Evolutionary conservation across 2,797 vertebrate genomes (phyloP).

Genomic region (Anguilla anguilla): DNA sequence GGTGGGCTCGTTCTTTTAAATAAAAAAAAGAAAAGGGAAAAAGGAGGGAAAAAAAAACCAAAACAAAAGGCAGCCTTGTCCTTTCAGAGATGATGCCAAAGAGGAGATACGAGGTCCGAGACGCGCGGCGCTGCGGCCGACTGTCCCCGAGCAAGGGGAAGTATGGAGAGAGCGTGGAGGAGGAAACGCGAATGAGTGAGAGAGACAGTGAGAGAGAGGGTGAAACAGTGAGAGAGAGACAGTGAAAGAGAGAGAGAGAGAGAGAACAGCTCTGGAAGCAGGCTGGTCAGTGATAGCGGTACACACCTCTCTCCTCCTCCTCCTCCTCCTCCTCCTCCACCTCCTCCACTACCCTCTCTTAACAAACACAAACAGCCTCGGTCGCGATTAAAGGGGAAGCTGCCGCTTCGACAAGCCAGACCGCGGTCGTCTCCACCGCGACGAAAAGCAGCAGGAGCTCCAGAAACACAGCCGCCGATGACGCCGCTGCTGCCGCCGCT

Average conservation of each 20-base stretch:
- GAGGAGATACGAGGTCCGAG: not conserved
- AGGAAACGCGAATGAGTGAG: not conserved
- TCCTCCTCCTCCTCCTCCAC: not conserved
- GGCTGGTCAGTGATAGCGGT: not conserved
- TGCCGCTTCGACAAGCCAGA: not conserved
- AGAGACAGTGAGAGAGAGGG: not conserved
- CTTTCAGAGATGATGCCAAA: not conserved
- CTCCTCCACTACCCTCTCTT: not conserved
- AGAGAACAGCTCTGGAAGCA: not conserved
- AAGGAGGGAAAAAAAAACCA: not conserved
- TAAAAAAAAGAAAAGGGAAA: not conserved
- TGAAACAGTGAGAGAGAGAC: not conserved
- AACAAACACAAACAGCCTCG: not conserved
- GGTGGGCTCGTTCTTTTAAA: not conserved
- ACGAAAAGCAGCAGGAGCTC: not conserved
- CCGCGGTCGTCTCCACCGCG: not conserved
- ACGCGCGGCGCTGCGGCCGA: not conserved
- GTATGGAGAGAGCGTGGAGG: not conserved
- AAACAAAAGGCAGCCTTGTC: not conserved
- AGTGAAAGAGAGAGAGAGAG: not conserved
- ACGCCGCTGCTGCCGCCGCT: too few relatives aligned
- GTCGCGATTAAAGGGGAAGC: not conserved
- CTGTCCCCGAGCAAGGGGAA: not conserved
- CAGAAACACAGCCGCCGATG: not conserved
- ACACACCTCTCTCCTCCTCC: constrained; percentile 10